Percentiles rank a stretch among this genome's conserved stretches.
Conservation (phyloP, 1,140 invertebrate species). For the Listronotus oregonensis region DNA sequence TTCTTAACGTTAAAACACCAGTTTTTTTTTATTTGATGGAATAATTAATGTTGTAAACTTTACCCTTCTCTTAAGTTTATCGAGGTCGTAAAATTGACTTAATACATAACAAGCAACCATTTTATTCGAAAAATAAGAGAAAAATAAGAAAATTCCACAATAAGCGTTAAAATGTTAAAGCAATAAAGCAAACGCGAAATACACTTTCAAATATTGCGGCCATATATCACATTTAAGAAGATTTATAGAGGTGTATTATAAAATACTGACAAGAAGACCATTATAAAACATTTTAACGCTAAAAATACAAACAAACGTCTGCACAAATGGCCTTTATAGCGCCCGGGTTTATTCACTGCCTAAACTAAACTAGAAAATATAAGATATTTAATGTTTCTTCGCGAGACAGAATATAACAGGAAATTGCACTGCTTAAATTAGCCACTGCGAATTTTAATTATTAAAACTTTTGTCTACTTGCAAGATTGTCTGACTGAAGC, state of each 20-base stretch:
- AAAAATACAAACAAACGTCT: conserved; percentile 9
- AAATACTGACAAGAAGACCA: conserved; percentile 6
- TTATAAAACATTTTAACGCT: conserved; percentile 5
- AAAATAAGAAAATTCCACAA: too few relatives aligned
- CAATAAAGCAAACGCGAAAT: conserved; percentile 12
- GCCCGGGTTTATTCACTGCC: conserved; percentile 6
- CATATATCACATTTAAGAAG: conserved; percentile 13
- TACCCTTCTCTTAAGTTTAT: too few relatives aligned
- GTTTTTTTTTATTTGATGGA: too few relatives aligned
- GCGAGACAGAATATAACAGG: conserved; percentile 4
- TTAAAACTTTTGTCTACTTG: conserved; percentile 1
- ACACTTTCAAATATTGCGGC: conserved; percentile 11
- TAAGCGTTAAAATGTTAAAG: conserved; percentile 5
- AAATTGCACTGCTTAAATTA: conserved; percentile 11
- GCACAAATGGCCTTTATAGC: conserved; percentile 6
- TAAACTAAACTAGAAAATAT: conserved; percentile 2
- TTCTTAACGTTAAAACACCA: too few relatives aligned
- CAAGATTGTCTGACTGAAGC: not conserved
- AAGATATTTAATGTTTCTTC: conserved; percentile 5
- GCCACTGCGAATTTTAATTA: conserved; percentile 9
- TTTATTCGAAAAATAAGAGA: too few relatives aligned
- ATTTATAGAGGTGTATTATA: conserved; percentile 16
- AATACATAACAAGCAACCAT: too few relatives aligned
- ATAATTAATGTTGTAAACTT: too few relatives aligned
- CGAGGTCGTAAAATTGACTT: too few relatives aligned